Base-by-base conservation (phyloP, 2,888 invertebrate genomes). In the Habrosyne pyritoides region DNA sequence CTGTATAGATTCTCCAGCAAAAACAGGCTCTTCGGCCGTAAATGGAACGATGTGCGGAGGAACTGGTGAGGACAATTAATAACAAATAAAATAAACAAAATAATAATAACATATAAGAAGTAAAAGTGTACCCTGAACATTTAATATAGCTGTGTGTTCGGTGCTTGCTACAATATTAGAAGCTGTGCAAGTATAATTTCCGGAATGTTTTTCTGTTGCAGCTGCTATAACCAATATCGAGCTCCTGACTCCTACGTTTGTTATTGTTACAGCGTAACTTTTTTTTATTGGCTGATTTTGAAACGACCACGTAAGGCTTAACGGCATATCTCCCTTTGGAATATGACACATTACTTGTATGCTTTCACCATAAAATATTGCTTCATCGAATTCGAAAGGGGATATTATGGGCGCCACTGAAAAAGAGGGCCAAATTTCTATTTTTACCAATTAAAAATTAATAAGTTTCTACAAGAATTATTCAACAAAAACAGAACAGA, bases 111-210 rank as follows among this genome's bases (percentile, higher is more conserved):
- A 75, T 73, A 81, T 67, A 66, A 64, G 72, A 66, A 71, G 73
- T 69, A 71, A 70, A 63, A 69, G 77, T 84, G 84, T 94, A 95
- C 95, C 95, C 88, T 95, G 94, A 73, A 96, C 95, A 75, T 93
- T 90, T 77, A 96, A 89, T 68, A 87, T 86, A 58, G 95, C 93
- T 59, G 95, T 94, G 87, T 94, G 94, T 75, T 93, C 94, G 69
- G 94, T 93, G 76, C 87, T 91, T 59, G 96, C 96, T 81, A 95
- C 95, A 65, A 86, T 83, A 87, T 96, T 96, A 65, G 93, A 93
- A 56, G 95, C 96, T 68, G 94, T 93, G 87, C 97, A 97, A 52
- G 96, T 96, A 83, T 96, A 97, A 81, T 94, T 95, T 64, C 96
- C 96, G 50, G 95, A 94, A 84, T 96, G 95, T 67, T 94, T 93